Base-by-base conservation (phyloP, 2,113 vertebrate species). In the Anoura caudifer region DNA sequence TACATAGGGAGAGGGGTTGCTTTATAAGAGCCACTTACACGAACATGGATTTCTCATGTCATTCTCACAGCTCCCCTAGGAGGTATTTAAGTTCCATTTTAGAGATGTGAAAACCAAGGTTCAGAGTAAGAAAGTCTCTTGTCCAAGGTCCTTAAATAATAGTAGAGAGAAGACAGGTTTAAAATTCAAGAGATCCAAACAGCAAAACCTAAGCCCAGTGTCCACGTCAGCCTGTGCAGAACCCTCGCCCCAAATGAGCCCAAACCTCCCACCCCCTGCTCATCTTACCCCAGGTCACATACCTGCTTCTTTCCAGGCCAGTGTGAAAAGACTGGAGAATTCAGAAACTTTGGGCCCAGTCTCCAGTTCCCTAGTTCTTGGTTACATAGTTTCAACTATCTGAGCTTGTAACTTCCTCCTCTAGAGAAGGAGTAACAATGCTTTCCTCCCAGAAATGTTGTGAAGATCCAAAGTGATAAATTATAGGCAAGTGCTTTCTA, bases 171-270 rank as follows among this genome's bases (percentile, higher is more conserved):
- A 6, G 38, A 14, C 36, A 73, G 41, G 24, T 90, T 92, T 73
- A 72, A 85, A 96, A 84, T 38, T 36, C 67, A 89, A 91, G 22
- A 92, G 33, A 59, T 87, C 59, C 41, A 56, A 96, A 45, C 79
- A 56, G 36, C 22, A 67, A 41, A 95, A 20, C 12, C n/a, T 36
- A 9, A 86, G 31, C 9, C 45, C 70, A 83, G 15, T 45, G 80
- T 10, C 52, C 33, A 5, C 31, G 15, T 73, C 41, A 59, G 41
- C 41, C 69, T 85, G 38, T 38, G 36, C 17, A 26, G 41, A 12
- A 69, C 16, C 16, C 65, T 61, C 7, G 19, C 36, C 15, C n/a
- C 17, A 73, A 4, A 19, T 20, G 22, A 20, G 17, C 17, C 56
- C 73, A 54, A 91, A 80, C 13, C 19, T 61, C 72, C 69, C 12